Evolutionary conservation across 1,140 invertebrate species (phyloP).

Genomic region (Drosophila punjabiensis): DNA sequence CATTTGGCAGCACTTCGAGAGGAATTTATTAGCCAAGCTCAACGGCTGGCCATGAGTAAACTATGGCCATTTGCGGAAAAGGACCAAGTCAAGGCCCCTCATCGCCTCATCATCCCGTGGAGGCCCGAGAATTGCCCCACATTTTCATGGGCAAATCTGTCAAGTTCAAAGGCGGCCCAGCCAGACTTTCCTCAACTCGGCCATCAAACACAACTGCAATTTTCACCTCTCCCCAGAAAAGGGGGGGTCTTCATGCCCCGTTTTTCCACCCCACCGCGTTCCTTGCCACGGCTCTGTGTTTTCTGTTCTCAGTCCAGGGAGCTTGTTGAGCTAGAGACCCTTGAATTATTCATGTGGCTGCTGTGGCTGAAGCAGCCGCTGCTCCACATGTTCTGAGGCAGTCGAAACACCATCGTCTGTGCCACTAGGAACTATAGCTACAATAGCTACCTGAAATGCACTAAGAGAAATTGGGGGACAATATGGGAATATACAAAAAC

Average conservation of each 20-base stretch:
- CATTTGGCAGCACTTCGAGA: constrained; percentile 13
- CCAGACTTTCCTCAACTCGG: constrained; percentile 29
- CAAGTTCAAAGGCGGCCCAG: constrained; percentile 54
- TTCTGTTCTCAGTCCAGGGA: constrained; percentile 20
- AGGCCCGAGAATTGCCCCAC: constrained; percentile 20
- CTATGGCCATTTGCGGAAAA: constrained; percentile 17
- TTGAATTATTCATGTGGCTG: constrained; percentile 62
- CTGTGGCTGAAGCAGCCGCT: constrained; percentile 32
- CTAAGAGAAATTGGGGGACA: background rate
- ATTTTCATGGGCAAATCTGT: constrained; percentile 42
- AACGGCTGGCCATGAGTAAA: constrained; percentile 25
- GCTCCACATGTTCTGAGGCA: constrained; percentile 18
- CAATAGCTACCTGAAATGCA: constrained; percentile 9
- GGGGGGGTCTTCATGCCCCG: background rate
- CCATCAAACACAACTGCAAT: constrained; percentile 30
- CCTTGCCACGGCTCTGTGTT: background rate
- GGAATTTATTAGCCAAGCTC: constrained; percentile 31
- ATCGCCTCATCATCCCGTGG: background rate
- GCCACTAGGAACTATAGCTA: background rate
- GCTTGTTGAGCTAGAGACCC: constrained; percentile 40
- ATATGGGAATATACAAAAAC: too few relatives aligned
- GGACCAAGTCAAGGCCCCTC: background rate
- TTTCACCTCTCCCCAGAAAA: background rate
- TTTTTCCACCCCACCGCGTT: background rate
- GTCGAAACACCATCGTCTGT: constrained; percentile 5